Evolutionary conservation across 2,113 vertebrate species (phyloP).

Genomic region (Leucoraja erinaceus): DNA sequence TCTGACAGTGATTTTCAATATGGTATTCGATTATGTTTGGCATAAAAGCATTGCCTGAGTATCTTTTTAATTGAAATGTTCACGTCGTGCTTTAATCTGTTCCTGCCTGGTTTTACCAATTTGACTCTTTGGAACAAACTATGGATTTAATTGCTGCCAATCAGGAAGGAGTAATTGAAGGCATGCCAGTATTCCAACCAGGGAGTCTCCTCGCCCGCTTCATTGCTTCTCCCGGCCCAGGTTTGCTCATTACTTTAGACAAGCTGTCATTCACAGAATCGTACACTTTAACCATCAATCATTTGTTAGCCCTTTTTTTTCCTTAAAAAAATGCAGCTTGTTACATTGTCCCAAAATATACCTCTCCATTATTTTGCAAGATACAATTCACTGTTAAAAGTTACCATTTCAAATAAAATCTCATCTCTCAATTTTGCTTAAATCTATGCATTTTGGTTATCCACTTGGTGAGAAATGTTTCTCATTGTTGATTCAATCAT

Average conservation of each 20-base stretch:
- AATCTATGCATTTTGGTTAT: not conserved
- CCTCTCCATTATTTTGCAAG: not conserved
- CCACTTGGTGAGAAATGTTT: not conserved
- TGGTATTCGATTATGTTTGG: not conserved
- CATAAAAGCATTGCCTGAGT: not conserved
- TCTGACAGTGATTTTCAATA: not conserved
- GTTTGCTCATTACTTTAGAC: not conserved
- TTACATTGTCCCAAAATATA: not conserved
- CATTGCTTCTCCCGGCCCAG: not conserved
- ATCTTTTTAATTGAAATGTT: not conserved
- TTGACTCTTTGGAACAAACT: not conserved
- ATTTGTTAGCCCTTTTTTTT: not conserved
- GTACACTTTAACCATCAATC: not conserved
- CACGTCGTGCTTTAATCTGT: too few relatives aligned
- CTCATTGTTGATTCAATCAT: not conserved
- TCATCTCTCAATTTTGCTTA: not conserved
- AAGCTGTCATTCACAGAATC: not conserved
- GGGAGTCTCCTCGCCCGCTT: not conserved
- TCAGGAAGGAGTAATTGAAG: not conserved
- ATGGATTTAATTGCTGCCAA: not conserved
- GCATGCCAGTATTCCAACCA: not conserved
- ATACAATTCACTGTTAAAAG: not conserved
- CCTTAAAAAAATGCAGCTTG: not conserved
- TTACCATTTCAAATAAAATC: not conserved
- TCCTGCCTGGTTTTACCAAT: not conserved